Percentiles rank a stretch among this genome's conserved stretches.
Evolutionary conservation across 2,888 invertebrate species (phyloP).

Genomic region (Axea sp.): DNA sequence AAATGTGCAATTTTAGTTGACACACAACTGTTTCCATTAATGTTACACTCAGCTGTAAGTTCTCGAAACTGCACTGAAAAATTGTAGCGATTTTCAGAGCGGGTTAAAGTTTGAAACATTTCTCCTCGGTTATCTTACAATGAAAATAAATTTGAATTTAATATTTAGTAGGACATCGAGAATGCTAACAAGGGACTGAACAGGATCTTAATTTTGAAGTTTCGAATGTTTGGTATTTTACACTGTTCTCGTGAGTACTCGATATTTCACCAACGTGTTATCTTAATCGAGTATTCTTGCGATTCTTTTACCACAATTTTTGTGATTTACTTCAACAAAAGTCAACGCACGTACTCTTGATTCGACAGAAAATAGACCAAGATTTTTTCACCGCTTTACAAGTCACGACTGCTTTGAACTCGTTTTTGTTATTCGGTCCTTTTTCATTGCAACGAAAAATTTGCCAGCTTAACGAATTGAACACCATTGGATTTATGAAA

Average conservation of each 20-base stretch:
- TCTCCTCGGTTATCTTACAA: too few relatives aligned
- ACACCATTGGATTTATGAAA: neutral
- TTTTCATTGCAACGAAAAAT: slow-evolving; percentile 20
- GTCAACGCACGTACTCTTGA: slow-evolving; percentile 56
- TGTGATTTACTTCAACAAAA: slow-evolving; percentile 45
- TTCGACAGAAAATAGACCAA: slow-evolving; percentile 55
- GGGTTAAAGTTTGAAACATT: too few relatives aligned
- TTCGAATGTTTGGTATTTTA: slow-evolving; percentile 67
- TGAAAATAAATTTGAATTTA: too few relatives aligned
- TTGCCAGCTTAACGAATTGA: slow-evolving; percentile 14
- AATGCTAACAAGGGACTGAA: too few relatives aligned
- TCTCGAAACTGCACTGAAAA: too few relatives aligned
- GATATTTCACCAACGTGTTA: slow-evolving; percentile 69
- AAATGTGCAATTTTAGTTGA: too few relatives aligned
- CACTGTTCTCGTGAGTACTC: slow-evolving; percentile 66
- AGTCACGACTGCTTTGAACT: slow-evolving; percentile 33
- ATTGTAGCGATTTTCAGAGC: too few relatives aligned
- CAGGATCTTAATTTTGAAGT: slow-evolving; percentile 62
- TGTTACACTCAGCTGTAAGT: too few relatives aligned
- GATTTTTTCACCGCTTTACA: slow-evolving; percentile 40
- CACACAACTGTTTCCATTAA: too few relatives aligned
- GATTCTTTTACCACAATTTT: slow-evolving; percentile 62
- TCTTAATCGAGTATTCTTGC: slow-evolving; percentile 67
- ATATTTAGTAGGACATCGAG: slow-evolving; percentile 62
- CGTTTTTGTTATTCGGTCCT: slow-evolving; percentile 8